A percentile compares a stretch with the other conserved stretches of the same genome.
phyloP scores from a whole-genome alignment of 92 coral and sea anemone genomes.

The Palythoa grandis region DNA sequence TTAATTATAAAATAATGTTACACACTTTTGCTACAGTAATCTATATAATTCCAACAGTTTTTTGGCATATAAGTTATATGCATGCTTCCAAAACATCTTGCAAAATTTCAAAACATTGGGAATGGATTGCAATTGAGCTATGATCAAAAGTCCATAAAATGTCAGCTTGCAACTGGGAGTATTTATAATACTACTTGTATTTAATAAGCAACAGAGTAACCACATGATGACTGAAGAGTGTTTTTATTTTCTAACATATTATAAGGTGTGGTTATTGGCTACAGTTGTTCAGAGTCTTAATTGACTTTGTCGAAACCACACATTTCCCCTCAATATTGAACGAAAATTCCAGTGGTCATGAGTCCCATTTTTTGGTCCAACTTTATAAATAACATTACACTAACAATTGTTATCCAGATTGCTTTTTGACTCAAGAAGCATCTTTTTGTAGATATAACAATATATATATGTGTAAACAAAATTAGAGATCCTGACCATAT shows the following conservation, averaged over 20 bases:
- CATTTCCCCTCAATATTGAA: neutral
- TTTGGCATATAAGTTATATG: neutral
- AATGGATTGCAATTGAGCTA: neutral
- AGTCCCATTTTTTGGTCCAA: too few species aligned
- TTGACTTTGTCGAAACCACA: neutral
- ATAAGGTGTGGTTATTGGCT: neutral
- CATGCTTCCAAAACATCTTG: neutral
- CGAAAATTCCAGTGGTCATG: neutral
- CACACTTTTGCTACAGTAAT: neutral
- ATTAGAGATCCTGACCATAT: too few species aligned
- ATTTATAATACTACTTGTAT: neutral
- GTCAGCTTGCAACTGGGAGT: neutral
- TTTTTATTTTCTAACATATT: neutral
- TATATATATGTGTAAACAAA: too few species aligned
- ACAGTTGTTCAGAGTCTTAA: neutral
- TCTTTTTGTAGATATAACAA: too few species aligned
- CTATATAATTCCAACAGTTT: constrained; percentile 9
- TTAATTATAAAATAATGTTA: neutral
- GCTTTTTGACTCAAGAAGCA: too few species aligned
- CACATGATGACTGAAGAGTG: neutral
- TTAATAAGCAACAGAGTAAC: neutral
- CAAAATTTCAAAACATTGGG: neutral
- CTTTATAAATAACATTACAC: too few species aligned
- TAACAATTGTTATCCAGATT: too few species aligned
- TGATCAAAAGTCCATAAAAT: neutral